These are phyloP conservation scores for Operophtera brumata DNA, from an alignment of 2,888 invertebrate genomes.

Conservation along the genomic window DNA sequence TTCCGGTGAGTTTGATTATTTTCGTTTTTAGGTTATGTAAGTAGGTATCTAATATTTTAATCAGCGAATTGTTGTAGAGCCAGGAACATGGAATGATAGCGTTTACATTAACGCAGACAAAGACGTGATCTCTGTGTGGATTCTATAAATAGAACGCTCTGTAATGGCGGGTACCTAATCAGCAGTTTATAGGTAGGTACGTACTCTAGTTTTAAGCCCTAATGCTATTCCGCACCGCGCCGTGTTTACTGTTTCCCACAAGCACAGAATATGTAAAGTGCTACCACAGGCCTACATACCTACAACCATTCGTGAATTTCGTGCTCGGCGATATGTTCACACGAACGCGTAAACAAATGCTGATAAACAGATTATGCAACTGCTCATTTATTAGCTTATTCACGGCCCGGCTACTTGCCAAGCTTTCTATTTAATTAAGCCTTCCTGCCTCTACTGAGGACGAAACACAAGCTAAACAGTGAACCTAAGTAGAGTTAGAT, in stretches of 20 bases:
- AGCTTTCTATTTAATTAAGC: neutral
- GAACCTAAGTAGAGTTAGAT: too few species aligned
- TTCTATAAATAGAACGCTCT: slow-evolving; percentile 73
- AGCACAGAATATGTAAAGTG: too few species aligned
- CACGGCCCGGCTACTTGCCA: slow-evolving; percentile 1
- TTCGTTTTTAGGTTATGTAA: slow-evolving; percentile 60
- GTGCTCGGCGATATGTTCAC: slow-evolving; percentile 39
- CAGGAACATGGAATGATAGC: slow-evolving; percentile 54
- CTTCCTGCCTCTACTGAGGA: neutral
- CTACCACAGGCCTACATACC: too few species aligned
- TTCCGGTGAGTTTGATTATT: slow-evolving; percentile 61
- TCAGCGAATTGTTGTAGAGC: slow-evolving; percentile 43
- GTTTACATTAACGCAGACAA: slow-evolving; percentile 74
- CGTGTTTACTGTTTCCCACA: slow-evolving; percentile 40
- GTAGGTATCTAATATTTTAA: slow-evolving; percentile 48
- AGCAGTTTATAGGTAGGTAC: slow-evolving; percentile 56
- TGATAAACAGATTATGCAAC: slow-evolving; percentile 28
- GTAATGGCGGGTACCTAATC: slow-evolving; percentile 71
- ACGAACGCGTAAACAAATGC: slow-evolving; percentile 43
- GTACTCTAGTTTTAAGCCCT: slow-evolving; percentile 57
- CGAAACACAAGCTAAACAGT: neutral
- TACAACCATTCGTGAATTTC: slow-evolving; percentile 45
- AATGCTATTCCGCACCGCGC: slow-evolving; percentile 39
- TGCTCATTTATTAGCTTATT: slow-evolving; percentile 21
- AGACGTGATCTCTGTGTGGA: slow-evolving; percentile 76